Conservation (phyloP, 1,140 invertebrate species). For the Teleogryllus occipitalis region DNA sequence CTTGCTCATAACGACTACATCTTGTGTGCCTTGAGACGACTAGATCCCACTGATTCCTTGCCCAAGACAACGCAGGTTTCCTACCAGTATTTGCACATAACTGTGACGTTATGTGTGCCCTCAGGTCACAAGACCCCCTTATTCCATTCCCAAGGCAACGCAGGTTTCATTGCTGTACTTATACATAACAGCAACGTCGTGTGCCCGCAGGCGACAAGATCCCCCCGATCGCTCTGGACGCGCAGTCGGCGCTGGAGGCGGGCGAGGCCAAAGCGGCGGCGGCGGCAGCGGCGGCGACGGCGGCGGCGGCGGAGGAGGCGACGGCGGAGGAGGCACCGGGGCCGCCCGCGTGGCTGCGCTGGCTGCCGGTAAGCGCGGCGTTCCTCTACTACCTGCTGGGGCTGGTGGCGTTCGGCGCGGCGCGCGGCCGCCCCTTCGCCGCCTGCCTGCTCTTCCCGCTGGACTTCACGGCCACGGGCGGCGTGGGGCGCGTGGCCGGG, state of each 20-base stretch:
- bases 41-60: too few species aligned
- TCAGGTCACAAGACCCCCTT: too few species aligned
- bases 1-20: too few species aligned
- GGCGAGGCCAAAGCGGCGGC: neutral
- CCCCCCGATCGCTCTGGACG: neutral
- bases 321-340: neutral
- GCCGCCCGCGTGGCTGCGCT: conserved; percentile 35
- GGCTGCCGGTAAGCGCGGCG: conserved; percentile 38
- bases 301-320: neutral
- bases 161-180: too few species aligned
- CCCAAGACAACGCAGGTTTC: too few species aligned
- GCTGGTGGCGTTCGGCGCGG: conserved; percentile 49
- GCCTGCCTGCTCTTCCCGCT: conserved; percentile 55
- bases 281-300: neutral
- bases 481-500: conserved; percentile 49
- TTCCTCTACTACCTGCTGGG: conserved; percentile 49
- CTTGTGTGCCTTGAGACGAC: too few species aligned
- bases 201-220: neutral
- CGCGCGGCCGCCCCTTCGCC: conserved; percentile 38
- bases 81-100: too few species aligned
- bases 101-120: too few species aligned
- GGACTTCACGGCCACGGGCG: conserved; percentile 59
- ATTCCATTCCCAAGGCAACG: too few species aligned
- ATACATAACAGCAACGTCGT: too few species aligned
- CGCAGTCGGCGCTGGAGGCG: neutral